Percentiles rank a stretch among this genome's conserved stretches.
Evolutionary conservation across 1,140 invertebrate genomes (phyloP).

Genomic region (Lepidurus arcticus): DNA sequence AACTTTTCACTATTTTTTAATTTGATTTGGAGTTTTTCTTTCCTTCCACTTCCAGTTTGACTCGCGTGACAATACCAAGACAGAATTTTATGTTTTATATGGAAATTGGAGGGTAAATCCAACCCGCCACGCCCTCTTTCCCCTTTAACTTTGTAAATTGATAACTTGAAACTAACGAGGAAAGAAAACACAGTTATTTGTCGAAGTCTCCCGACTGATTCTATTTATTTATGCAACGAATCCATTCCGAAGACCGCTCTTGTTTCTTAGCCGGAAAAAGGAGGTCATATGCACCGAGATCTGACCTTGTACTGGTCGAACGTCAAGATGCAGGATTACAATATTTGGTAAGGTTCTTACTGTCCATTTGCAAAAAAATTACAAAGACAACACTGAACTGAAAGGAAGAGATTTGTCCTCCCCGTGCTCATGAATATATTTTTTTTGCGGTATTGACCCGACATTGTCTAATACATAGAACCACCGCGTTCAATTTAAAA

Average conservation of each 20-base stretch:
- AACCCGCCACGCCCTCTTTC: neutral
- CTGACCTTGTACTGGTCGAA: neutral
- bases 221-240: slow-evolving; percentile 7
- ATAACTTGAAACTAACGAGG: neutral
- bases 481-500: neutral
- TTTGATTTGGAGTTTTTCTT: neutral
- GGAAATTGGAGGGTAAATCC: neutral
- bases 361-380: neutral
- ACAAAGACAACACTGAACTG: neutral
- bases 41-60: neutral
- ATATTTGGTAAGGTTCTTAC: neutral
- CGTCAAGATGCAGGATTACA: slow-evolving; percentile 18
- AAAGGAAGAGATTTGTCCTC: slow-evolving; percentile 3
- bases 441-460: slow-evolving; percentile 9
- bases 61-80: slow-evolving; percentile 14
- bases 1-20: neutral
- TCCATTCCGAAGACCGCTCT: neutral
- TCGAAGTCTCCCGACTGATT: neutral
- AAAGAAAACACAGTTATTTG: neutral
- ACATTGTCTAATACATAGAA: slow-evolving; percentile 9
- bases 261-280: neutral
- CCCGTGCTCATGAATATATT: slow-evolving; percentile 21
- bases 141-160: neutral
- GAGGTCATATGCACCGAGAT: neutral
- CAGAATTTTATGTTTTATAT: neutral